A percentile compares a stretch with the other conserved stretches of the same genome.
These are phyloP conservation scores for Dinothrombium tinctorium DNA, from an alignment of 1,140 invertebrate species.

Conservation along the genomic window DNA sequence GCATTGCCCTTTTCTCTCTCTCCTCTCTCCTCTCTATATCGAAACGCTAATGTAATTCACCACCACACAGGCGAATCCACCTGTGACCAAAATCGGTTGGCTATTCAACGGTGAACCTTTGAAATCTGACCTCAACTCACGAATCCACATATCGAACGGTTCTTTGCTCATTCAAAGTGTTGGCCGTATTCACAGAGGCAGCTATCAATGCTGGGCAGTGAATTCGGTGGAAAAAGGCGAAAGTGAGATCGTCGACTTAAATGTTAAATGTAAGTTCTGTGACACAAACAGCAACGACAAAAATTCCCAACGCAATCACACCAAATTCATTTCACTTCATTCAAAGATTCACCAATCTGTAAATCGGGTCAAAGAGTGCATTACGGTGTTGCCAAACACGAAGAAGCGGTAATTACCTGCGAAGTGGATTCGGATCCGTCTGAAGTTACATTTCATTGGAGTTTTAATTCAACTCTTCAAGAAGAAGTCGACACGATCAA, in stretches of 20 bases:
- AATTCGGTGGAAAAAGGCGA: conserved; percentile 69
- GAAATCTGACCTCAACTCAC: conserved; percentile 24
- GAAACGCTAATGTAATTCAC: too few species aligned
- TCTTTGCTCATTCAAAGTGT: conserved; percentile 24
- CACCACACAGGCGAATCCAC: conserved; percentile 55
- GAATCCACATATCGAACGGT: conserved; percentile 51
- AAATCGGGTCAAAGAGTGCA: conserved; percentile 37
- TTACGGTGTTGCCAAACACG: conserved; percentile 49
- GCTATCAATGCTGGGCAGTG: conserved; percentile 61
- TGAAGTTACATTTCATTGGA: conserved; percentile 17
- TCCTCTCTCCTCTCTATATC: too few species aligned
- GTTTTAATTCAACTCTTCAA: neutral
- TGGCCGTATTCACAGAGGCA: conserved; percentile 16
- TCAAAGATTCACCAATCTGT: conserved; percentile 31
- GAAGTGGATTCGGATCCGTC: conserved; percentile 59
- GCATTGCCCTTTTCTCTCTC: too few species aligned
- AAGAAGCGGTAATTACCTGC: conserved; percentile 52
- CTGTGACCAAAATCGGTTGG: conserved; percentile 52
- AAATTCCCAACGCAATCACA: too few species aligned
- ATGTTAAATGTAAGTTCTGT: conserved; percentile 34
- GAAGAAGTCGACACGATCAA: neutral
- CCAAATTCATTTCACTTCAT: neutral
- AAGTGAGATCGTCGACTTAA: conserved; percentile 50
- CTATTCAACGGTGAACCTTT: conserved; percentile 35
- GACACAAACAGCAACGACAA: neutral